These are phyloP conservation scores for Ptychochromis oligacanthus DNA, from an alignment of 2,113 vertebrate genomes.

Conservation along the genomic window DNA sequence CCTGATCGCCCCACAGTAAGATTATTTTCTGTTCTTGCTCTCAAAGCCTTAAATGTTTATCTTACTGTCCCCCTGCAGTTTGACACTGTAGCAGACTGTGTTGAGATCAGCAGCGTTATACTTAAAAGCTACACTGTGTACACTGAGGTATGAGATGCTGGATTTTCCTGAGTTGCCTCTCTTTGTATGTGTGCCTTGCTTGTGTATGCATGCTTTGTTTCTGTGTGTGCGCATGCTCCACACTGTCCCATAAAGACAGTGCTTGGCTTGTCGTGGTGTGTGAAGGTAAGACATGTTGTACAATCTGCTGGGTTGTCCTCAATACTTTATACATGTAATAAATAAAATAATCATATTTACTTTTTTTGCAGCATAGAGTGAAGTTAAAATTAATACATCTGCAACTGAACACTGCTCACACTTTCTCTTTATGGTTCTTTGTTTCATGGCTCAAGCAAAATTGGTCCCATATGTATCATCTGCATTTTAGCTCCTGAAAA, in stretches of 20 bases:
- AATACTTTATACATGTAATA: background rate
- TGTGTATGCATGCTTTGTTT: slow-evolving; percentile 47
- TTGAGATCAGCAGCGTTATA: slow-evolving; percentile 89
- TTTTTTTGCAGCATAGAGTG: no score
- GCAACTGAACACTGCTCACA: background rate
- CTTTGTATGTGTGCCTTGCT: slow-evolving; percentile 30
- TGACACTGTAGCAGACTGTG: slow-evolving; percentile 88
- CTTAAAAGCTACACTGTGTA: slow-evolving; percentile 92
- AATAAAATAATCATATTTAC: background rate
- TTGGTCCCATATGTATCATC: background rate
- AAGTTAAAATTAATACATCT: background rate
- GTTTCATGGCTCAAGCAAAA: background rate
- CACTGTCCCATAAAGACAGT: background rate
- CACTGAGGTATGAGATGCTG: slow-evolving; percentile 87
- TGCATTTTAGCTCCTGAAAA: background rate
- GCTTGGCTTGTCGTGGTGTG: background rate
- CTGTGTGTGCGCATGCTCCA: background rate
- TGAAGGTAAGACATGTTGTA: background rate
- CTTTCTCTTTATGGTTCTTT: background rate
- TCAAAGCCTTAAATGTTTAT: slow-evolving; percentile 57
- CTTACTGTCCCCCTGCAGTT: slow-evolving; percentile 83
- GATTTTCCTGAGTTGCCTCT: slow-evolving; percentile 24
- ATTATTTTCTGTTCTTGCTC: slow-evolving; percentile 20
- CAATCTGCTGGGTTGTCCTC: background rate
- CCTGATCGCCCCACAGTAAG: slow-evolving; percentile 69